Evolutionary conservation across 2,797 vertebrate genomes (phyloP).

Genomic region (Toxotes lorentzi): DNA sequence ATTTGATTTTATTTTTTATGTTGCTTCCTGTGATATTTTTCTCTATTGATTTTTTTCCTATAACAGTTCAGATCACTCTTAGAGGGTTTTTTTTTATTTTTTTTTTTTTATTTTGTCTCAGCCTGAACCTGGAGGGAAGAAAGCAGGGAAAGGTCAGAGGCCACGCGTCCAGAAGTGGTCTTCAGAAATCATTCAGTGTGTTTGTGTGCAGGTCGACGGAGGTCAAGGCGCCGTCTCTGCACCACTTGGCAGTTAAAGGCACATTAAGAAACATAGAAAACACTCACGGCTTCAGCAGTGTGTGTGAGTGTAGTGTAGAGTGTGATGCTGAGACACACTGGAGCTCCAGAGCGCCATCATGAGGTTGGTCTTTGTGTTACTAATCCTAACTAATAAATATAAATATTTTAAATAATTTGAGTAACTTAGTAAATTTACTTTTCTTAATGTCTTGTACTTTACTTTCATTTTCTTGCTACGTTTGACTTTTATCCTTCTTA

Average conservation of each 20-base stretch:
- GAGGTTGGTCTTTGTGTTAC: neutral
- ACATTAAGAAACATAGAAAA: conserved; percentile 31
- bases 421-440: too few relatives aligned
- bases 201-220: conserved; percentile 5
- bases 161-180: conserved; percentile 45
- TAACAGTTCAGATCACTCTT: too few relatives aligned
- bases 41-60: too few relatives aligned
- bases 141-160: conserved; percentile 45
- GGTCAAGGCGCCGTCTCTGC: conserved; percentile 36
- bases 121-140: neutral
- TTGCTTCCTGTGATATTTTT: too few relatives aligned
- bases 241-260: conserved; percentile 47
- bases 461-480: too few relatives aligned
- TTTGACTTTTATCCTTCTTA: too few relatives aligned
- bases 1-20: too few relatives aligned
- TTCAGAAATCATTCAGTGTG: conserved; percentile 44
- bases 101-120: neutral
- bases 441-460: too few relatives aligned
- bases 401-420: too few relatives aligned
- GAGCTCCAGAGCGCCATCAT: conserved; percentile 35
- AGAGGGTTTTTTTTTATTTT: too few relatives aligned
- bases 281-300: neutral
- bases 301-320: neutral
- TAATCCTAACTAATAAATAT: too few relatives aligned
- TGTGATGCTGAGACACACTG: neutral